phyloP scores from a whole-genome alignment of 2,888 invertebrate genomes.

The Phasia obesa region DNA sequence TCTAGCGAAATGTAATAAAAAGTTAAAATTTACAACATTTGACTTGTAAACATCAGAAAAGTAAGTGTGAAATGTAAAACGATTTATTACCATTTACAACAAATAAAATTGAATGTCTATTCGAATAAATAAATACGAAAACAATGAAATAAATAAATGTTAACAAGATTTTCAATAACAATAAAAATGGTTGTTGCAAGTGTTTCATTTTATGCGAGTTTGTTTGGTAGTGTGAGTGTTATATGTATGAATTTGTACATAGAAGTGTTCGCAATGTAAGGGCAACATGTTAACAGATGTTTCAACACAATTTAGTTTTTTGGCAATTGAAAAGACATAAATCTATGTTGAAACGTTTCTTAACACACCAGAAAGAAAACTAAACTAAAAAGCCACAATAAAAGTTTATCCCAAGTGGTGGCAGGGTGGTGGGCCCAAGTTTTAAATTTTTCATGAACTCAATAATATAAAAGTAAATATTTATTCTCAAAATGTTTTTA shows the following conservation, averaged over 20 bases:
- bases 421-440: background rate
- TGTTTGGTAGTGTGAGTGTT: slow-evolving; percentile 2
- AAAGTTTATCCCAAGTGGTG: slow-evolving; percentile 42
- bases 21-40: slow-evolving; percentile 21
- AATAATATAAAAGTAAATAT: slow-evolving; percentile 10
- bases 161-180: slow-evolving; percentile 65
- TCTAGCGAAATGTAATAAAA: slow-evolving; percentile 23
- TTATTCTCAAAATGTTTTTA: slow-evolving; percentile 31
- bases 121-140: slow-evolving; percentile 11
- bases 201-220: background rate
- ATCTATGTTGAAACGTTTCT: slow-evolving; percentile 55
- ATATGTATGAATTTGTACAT: background rate
- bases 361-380: slow-evolving; percentile 27
- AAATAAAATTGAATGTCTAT: slow-evolving; percentile 40
- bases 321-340: slow-evolving; percentile 68
- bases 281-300: slow-evolving; percentile 71
- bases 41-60: slow-evolving; percentile 2
- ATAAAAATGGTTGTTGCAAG: slow-evolving; percentile 59
- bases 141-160: slow-evolving; percentile 59
- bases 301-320: slow-evolving; percentile 70
- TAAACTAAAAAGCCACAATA: slow-evolving; percentile 52
- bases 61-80: slow-evolving; percentile 38
- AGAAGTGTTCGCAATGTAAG: slow-evolving; percentile 17
- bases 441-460: background rate
- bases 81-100: slow-evolving; percentile 56